These are phyloP conservation scores for Rhorus exstirpatorius DNA, from an alignment of 2,888 invertebrate genomes.

Conservation along the genomic window DNA sequence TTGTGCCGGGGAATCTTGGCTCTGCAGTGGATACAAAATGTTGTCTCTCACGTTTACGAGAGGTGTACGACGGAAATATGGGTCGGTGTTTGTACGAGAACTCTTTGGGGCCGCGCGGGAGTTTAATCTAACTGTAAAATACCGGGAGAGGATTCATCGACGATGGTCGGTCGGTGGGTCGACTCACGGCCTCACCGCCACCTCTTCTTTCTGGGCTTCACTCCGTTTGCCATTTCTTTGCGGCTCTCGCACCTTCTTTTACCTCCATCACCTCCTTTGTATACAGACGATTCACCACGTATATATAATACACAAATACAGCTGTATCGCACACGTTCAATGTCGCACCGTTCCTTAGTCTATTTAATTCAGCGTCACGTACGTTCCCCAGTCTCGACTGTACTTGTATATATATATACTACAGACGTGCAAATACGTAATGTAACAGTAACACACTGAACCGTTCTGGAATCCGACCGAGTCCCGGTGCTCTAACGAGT, in stretches of 20 bases:
- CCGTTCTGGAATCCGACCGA: slow-evolving; percentile 74
- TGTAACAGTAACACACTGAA: slow-evolving; percentile 79
- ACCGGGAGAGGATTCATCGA: slow-evolving; percentile 72
- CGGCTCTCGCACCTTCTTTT: slow-evolving; percentile 65
- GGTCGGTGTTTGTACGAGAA: slow-evolving; percentile 64
- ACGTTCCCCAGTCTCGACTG: slow-evolving; percentile 35
- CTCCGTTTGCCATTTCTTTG: slow-evolving; percentile 52
- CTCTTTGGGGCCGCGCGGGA: slow-evolving; percentile 46
- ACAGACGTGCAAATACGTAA: slow-evolving; percentile 70
- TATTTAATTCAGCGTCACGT: slow-evolving; percentile 68
- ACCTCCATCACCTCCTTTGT: slow-evolving; percentile 56
- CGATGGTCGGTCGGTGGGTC: slow-evolving; percentile 72
- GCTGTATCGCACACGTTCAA: slow-evolving; percentile 56
- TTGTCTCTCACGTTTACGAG: slow-evolving; percentile 51
- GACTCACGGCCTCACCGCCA: slow-evolving; percentile 69
- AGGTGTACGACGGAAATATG: slow-evolving; percentile 69
- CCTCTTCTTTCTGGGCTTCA: slow-evolving; percentile 55
- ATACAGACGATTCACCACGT: slow-evolving; percentile 37
- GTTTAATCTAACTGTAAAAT: slow-evolving; percentile 75
- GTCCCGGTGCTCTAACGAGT: slow-evolving; percentile 62
- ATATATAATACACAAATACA: slow-evolving; percentile 16
- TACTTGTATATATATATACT: slow-evolving; percentile 32
- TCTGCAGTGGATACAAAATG: neutral
- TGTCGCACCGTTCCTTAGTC: slow-evolving; percentile 69
- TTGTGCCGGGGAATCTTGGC: neutral